Percentiles rank a stretch among this genome's conserved stretches.
phyloP scores from a whole-genome alignment of 2,797 vertebrate genomes.

The Gouania willdenowi region DNA sequence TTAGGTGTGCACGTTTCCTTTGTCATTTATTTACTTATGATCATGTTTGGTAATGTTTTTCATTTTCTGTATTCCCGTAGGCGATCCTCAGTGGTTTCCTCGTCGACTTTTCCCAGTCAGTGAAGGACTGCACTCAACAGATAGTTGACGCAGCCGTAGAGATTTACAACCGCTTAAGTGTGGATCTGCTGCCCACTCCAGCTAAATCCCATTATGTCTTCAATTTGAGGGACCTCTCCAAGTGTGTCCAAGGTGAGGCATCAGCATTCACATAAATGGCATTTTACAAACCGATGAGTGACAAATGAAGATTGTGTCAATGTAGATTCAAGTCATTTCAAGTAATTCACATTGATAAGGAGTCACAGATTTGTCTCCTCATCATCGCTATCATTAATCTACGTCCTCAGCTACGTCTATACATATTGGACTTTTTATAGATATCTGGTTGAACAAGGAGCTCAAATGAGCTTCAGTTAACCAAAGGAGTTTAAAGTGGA shows the following conservation, averaged over 20 bases:
- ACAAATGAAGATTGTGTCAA: no score
- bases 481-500: no score
- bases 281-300: not conserved
- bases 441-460: no score
- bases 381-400: no score
- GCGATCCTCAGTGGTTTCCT: slow-evolving; percentile 83
- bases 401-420: no score
- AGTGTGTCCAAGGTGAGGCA: slow-evolving; percentile 84
- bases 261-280: not conserved
- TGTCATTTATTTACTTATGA: no score
- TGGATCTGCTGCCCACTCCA: slow-evolving; percentile 86
- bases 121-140: slow-evolving; percentile 72
- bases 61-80: no score
- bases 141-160: slow-evolving; percentile 84
- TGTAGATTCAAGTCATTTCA: not conserved
- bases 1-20: no score
- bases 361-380: no score
- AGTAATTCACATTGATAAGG: not conserved
- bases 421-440: no score
- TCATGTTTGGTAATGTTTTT: no score
- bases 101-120: slow-evolving; percentile 74
- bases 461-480: no score
- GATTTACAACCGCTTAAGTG: slow-evolving; percentile 84
- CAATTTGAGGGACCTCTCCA: slow-evolving; percentile 86
- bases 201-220: slow-evolving; percentile 89